Evolutionary conservation across 2,888 invertebrate species (phyloP), one percentile per base, ranked within the genome.

Genomic region (Sarcophaga caerulescens): DNA sequence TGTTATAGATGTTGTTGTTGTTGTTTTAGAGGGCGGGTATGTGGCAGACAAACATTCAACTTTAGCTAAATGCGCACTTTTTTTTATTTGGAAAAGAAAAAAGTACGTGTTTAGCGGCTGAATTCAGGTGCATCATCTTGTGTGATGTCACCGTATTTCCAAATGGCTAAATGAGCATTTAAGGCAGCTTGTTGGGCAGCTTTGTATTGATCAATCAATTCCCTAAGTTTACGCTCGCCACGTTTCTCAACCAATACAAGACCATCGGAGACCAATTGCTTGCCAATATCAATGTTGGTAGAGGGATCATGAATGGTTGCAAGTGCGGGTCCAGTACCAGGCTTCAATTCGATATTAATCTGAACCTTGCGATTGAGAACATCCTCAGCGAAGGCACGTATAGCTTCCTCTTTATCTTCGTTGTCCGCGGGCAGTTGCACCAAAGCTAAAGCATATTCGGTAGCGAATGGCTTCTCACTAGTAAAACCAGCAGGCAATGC

Each of bases 91-190:
- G 35, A 35, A 35, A 35, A 14, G 52, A 52, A 82, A 82, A 82
- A 85, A 84, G 81, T 85, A 89, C 89, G 87, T 90, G 57, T 90
- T 90, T 92, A 93, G 90, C 92, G 93, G 88, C 91, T 91, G 89
- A 93, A 93, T 89, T 93, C 93, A 60, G 92, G 92, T 90, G 92
- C 91, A 89, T 93, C 93, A 85, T 93, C 93, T 87, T 93, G 92
- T 83, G 93, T 93, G 81, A 99, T 98, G 93, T 99, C 99, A n/a
- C 99, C 99, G 92, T 99, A 99, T 92, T 97, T 96, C 99, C 99
- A 99, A 90, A 99, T 96, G 93, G 97, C 97, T 90, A 96, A 94
- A 93, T 98, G 98, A 89, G 96, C 95, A 90, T 95, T 96, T 94
- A 97, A 97, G 25, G 99, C 99, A 88, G 95, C 95, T 88, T 97